A percentile compares a stretch with the other conserved stretches of the same genome.
These are phyloP conservation scores for Zonitis immaculata DNA, from an alignment of 2,888 invertebrate genomes.

Conservation along the genomic window DNA sequence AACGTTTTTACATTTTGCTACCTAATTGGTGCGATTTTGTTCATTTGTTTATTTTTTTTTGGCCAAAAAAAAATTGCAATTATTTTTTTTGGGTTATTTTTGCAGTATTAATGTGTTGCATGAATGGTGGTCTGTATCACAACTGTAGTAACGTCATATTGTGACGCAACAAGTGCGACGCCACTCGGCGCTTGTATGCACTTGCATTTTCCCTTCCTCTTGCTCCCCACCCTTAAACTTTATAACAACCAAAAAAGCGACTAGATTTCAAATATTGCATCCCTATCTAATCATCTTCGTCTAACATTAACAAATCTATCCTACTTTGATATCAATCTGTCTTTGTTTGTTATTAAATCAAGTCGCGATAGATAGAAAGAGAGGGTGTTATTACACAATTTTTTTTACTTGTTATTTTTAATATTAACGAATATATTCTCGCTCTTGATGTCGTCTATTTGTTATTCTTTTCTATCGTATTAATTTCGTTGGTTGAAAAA, in stretches of 20 bases:
- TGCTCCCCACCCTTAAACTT: conserved; percentile 19
- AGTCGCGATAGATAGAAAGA: background rate
- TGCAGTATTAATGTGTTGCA: conserved; percentile 41
- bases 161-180: conserved; percentile 52
- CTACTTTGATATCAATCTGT: background rate
- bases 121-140: conserved; percentile 45
- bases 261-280: conserved; percentile 37
- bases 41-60: background rate
- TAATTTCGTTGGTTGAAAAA: conserved; percentile 45
- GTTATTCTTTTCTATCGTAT: conserved; percentile 46
- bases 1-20: conserved; percentile 33
- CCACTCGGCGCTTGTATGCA: conserved; percentile 51
- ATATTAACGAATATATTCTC: too few species aligned
- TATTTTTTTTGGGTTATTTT: conserved; percentile 21
- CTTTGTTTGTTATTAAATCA: background rate
- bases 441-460: conserved; percentile 38
- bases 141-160: conserved; percentile 47
- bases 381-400: too few species aligned
- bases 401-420: too few species aligned
- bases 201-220: conserved; percentile 48
- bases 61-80: background rate
- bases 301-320: conserved; percentile 12
- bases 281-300: conserved; percentile 37
- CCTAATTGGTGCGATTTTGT: conserved; percentile 34
- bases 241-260: conserved; percentile 15